Evolutionary conservation across 2,888 invertebrate species (phyloP).

Genomic region (Smittia aterrima): DNA sequence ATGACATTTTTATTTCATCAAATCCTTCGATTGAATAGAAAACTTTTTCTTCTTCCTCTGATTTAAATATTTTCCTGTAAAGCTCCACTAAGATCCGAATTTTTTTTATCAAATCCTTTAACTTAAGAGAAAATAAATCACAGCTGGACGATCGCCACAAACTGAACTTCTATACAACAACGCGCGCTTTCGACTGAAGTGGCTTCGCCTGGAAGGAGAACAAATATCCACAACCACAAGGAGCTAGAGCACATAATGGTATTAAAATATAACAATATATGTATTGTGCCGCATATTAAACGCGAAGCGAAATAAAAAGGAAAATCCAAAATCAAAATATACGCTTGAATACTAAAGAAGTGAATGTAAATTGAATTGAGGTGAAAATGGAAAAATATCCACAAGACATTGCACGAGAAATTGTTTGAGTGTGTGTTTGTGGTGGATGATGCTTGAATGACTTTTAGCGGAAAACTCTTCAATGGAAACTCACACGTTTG

Average conservation of each 20-base stretch:
- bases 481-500: too few species aligned
- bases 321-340: neutral
- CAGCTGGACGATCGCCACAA: neutral
- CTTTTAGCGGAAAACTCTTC: too few species aligned
- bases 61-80: too few species aligned
- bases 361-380: conserved; percentile 8
- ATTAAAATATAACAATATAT: conserved; percentile 4
- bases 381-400: conserved; percentile 8
- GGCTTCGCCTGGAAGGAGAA: neutral
- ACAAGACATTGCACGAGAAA: neutral
- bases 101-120: too few species aligned
- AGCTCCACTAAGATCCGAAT: too few species aligned
- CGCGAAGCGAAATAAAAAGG: conserved; percentile 4
- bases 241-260: neutral
- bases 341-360: neutral
- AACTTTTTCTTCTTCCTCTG: too few species aligned
- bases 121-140: neutral
- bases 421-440: neutral
- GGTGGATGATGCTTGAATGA: neutral
- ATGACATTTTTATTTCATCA: too few species aligned
- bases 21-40: neutral
- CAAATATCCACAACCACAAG: neutral
- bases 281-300: neutral
- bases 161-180: neutral
- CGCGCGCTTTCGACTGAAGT: conserved; percentile 37